Evolutionary conservation across 92 coral and sea anemone species (phyloP), one percentile per base, ranked within the genome.

Genomic region (Porites rus): DNA sequence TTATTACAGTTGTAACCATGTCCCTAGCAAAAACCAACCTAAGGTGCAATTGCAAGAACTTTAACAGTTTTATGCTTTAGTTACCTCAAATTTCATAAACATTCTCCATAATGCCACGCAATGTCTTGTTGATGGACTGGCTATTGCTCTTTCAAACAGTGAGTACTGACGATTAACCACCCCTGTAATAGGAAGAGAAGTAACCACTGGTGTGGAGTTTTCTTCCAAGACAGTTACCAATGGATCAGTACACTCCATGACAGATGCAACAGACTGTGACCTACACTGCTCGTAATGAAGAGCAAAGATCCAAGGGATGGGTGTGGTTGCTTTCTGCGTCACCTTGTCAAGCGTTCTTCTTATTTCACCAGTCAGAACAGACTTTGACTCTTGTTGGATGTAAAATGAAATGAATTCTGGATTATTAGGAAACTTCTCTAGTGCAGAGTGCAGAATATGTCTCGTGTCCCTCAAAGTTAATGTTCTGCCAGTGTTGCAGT

Each of bases 21-120:
- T 4, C 46, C 46, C 46, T 38, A 38, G 46, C 46, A 38, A 38
- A 38, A 0, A 38, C 46, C 46, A 38, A 38, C 6, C 46, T 38
- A 38, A 38, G 0, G 46, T 38, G 46, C 0, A 38, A 38, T 38
- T 38, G 46, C 46, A 38, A 38, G 46, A 38, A 38, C 46, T 38
- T 56, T 10, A 56, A 56, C 61, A 56, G 61, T 56, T 14, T 56
- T 56, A 56, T 14, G 54, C 11, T 18, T 51, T 59, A 8, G 31
- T 31, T 87, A 94, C 98, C 95, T 97, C 97, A 93, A 95, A 97
- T 38, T 95, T 81, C 76, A 97, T 92, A 84, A 91, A 92, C 95
- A 96, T 95, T 72, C 97, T 95, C 99, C 99, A 97, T 58, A 97
- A 56, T 63, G 93, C 96, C 81, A 97, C 93, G 84, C 97, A 97